Evolutionary conservation across 2,888 invertebrate genomes (phyloP), one percentile per base, ranked within the genome.

Genomic region (Ligdia adustata): DNA sequence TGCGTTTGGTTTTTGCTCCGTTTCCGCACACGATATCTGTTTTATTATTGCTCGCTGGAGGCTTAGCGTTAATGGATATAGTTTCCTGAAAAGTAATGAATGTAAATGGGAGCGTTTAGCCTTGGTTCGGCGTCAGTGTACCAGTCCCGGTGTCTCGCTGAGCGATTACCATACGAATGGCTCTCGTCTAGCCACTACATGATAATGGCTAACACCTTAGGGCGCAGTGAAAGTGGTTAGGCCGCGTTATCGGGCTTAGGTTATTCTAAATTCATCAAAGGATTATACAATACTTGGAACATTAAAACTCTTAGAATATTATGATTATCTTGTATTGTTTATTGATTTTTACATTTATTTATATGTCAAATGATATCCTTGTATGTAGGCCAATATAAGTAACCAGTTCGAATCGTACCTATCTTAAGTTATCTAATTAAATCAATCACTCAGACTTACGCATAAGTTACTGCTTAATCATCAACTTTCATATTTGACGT

Each of bases 81-180:
- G 73, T 79, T 75, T 75, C 76, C 75, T 77, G 75, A 74, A 73
- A 75, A 68, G 62, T 74, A 70, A 79, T 79, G 66, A 76, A 72
- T 72, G 66, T 68, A 69, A 74, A 75, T 75, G 66, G 50, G 57
- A 52, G 59, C 68, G 63, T 66, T 77, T 74, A 77, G 70, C 74
- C 72, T 72, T 73, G 73, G 62, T 55, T 59, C 56, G 62, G 63
- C 64, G 66, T 64, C 62, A 59, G 57, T 62, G 24, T 28, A 50
- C 45, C 51, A 40, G 51, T 52, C 44, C 55, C 56, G 62, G 65
- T 64, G 57, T 53, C 64, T 63, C 60, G 22, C 22, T 22, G 7
- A n/a, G 6, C 63, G 33, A 86, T 85, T 85, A 79, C 60, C 85
- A 85, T 85, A 82, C 79, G 80, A 86, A 87, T 80, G 78, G 78